Percentiles rank a stretch among this genome's conserved stretches.
These are phyloP conservation scores for Tricholaema leucomelas DNA, from an alignment of 2,113 vertebrate genomes.

Conservation along the genomic window DNA sequence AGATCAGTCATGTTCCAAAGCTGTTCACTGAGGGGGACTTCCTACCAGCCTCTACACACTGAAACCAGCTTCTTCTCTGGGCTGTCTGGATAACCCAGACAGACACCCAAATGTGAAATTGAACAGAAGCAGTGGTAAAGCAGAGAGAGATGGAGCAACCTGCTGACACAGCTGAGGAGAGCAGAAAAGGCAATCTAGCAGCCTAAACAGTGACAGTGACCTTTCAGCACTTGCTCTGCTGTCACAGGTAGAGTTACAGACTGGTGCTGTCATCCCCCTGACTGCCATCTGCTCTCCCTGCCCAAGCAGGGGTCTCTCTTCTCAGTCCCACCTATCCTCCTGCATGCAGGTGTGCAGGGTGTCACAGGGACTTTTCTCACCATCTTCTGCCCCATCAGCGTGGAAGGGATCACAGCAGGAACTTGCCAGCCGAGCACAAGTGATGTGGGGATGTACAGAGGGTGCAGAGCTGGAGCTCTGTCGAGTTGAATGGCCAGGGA, in stretches of 20 bases:
- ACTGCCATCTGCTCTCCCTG: background rate
- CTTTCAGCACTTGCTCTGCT: background rate
- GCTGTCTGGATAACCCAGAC: background rate
- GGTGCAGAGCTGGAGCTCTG: background rate
- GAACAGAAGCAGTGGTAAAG: background rate
- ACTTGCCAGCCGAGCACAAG: fast-evolving
- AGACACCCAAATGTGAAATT: background rate
- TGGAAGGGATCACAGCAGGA: background rate
- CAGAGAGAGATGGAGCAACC: background rate
- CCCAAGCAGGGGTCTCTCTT: background rate
- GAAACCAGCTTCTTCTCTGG: background rate
- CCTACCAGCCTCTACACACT: background rate
- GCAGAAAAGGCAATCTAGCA: background rate
- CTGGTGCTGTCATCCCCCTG: background rate
- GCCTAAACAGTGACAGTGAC: background rate
- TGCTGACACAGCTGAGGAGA: background rate
- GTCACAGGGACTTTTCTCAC: background rate
- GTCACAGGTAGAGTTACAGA: background rate
- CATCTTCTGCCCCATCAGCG: background rate
- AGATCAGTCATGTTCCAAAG: background rate
- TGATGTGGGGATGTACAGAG: fast-evolving
- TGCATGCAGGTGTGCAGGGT: background rate
- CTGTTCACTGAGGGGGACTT: background rate
- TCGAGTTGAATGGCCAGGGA: too few species aligned
- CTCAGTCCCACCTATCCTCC: background rate